phyloP scores from a whole-genome alignment of 2,113 vertebrate species.

The Crotalus viridis region DNA sequence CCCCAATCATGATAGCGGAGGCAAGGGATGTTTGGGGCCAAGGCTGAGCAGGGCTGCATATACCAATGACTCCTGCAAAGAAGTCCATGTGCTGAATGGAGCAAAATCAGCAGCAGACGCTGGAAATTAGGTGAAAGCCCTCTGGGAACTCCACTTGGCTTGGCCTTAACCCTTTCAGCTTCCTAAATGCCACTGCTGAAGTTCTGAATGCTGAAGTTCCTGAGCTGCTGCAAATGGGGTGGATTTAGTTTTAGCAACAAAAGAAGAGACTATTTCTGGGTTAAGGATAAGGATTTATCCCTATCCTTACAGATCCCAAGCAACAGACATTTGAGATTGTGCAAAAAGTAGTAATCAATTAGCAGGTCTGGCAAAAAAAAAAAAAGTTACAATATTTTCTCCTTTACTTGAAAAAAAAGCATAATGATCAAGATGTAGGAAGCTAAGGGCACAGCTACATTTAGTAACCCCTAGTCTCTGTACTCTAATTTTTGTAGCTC shows the following conservation, averaged over 20 bases:
- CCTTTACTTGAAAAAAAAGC: neutral
- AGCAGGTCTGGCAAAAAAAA: neutral
- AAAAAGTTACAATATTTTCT: neutral
- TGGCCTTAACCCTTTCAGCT: neutral
- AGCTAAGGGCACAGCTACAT: neutral
- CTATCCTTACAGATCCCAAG: neutral
- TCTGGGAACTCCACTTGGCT: neutral
- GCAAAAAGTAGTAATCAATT: neutral
- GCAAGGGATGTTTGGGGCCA: neutral
- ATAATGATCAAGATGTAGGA: neutral
- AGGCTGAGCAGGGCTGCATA: neutral
- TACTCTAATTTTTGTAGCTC: neutral
- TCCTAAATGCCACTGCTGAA: neutral
- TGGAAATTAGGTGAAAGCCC: neutral
- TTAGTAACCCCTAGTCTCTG: neutral
- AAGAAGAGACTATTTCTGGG: neutral
- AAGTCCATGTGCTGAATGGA: neutral
- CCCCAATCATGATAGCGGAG: constrained; percentile 31
- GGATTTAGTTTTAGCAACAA: neutral
- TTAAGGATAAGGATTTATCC: neutral
- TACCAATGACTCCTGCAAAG: neutral
- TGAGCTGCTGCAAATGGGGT: neutral
- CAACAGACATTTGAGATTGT: neutral
- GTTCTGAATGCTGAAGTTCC: neutral
- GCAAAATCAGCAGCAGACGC: neutral